Evolutionary conservation across 1,140 invertebrate species (phyloP).

Genomic region (Magallana ariakensis): DNA sequence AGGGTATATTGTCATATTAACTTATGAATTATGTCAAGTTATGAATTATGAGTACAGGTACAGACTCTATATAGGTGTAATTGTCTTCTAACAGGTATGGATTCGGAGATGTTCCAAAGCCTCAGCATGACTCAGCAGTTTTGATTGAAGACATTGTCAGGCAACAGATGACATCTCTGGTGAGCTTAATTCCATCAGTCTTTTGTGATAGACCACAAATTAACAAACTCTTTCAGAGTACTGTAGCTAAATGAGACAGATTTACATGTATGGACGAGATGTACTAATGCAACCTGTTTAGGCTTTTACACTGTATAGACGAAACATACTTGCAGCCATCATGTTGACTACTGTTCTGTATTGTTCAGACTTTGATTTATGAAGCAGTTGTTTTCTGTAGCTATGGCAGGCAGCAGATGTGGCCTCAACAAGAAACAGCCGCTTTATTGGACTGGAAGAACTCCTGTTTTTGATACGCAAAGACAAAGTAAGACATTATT

Average conservation of each 20-base stretch:
- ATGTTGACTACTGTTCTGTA: background rate
- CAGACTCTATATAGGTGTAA: too few species aligned
- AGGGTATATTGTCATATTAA: too few species aligned
- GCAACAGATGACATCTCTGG: slow-evolving; percentile 81
- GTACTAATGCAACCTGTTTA: too few species aligned
- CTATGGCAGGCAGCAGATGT: slow-evolving; percentile 82
- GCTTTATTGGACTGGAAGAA: slow-evolving; percentile 82
- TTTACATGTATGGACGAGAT: too few species aligned
- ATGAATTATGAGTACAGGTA: too few species aligned
- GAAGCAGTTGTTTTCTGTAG: slow-evolving; percentile 62
- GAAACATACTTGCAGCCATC: too few species aligned
- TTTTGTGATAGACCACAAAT: too few species aligned
- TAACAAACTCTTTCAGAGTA: too few species aligned
- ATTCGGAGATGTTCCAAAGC: slow-evolving; percentile 86
- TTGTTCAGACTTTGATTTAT: too few species aligned
- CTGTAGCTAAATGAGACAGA: too few species aligned
- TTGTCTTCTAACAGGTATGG: slow-evolving; percentile 81
- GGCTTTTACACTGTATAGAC: too few species aligned
- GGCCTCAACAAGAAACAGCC: slow-evolving; percentile 79
- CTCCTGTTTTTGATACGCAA: slow-evolving; percentile 86
- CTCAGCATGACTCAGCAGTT: slow-evolving; percentile 84
- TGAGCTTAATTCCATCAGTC: slow-evolving; percentile 52
- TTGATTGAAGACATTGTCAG: slow-evolving; percentile 85
- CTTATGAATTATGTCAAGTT: too few species aligned
- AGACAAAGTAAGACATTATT: slow-evolving; percentile 80